A percentile compares a stretch with the other conserved stretches of the same genome.
Conservation (phyloP, 2,113 vertebrate genomes). For the Leptosomus discolor region DNA sequence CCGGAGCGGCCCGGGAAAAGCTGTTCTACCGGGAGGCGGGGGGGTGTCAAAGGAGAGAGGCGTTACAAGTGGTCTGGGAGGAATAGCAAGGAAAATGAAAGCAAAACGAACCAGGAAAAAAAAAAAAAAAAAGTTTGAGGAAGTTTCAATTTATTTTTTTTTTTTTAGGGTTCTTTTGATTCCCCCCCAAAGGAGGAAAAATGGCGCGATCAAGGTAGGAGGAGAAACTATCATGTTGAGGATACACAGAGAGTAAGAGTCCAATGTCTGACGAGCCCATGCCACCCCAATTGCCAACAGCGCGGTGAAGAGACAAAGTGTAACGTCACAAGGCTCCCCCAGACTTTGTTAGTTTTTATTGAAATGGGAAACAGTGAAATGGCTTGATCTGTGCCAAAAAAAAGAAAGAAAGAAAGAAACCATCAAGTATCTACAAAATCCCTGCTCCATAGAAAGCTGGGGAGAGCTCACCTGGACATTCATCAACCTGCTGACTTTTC, state of each 20-base stretch:
- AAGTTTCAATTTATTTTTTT: neutral
- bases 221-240: accelerated
- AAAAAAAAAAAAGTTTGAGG: too few relatives aligned
- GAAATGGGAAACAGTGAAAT: neutral
- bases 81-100: too few relatives aligned
- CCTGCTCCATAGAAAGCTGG: neutral
- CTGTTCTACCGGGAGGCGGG: too few relatives aligned
- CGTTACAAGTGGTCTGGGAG: too few relatives aligned
- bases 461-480: neutral
- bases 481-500: neutral
- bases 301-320: neutral
- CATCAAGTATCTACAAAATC: neutral
- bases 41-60: too few relatives aligned
- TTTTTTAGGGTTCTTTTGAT: neutral
- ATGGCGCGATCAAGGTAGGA: neutral
- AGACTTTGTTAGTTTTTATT: accelerated
- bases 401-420: too few relatives aligned
- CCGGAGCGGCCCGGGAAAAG: too few relatives aligned
- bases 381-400: neutral
- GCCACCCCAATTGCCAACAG: neutral
- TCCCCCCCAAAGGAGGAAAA: neutral
- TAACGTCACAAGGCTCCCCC: neutral
- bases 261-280: neutral
- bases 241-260: neutral
- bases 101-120: too few relatives aligned